Conservation (phyloP, 2,113 vertebrate species). For the Noctilio leporinus region DNA sequence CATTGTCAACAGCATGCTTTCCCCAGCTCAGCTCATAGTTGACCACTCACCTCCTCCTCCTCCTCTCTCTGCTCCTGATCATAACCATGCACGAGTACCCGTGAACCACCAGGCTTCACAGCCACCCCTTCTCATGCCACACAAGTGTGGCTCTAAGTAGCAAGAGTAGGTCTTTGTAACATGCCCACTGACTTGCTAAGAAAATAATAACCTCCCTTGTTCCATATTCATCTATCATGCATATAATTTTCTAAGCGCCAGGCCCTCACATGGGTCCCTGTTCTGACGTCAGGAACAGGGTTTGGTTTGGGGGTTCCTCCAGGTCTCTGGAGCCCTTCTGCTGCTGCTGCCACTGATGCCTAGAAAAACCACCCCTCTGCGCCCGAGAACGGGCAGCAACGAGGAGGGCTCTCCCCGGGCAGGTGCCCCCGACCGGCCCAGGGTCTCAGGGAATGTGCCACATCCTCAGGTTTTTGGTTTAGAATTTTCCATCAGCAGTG, state of each 20-base stretch:
- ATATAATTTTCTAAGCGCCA: neutral
- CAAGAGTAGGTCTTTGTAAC: neutral
- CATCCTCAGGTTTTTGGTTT: neutral
- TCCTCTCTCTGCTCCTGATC: neutral
- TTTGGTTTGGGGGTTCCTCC: neutral
- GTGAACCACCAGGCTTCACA: neutral
- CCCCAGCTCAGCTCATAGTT: neutral
- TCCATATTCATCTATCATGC: neutral
- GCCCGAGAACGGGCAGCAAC: neutral
- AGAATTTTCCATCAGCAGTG: neutral
- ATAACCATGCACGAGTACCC: neutral
- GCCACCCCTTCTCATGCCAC: neutral
- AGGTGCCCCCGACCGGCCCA: rapidly evolving
- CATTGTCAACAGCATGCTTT: neutral
- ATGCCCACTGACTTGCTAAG: neutral
- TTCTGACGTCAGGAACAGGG: neutral
- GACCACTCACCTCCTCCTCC: neutral
- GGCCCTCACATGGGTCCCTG: neutral
- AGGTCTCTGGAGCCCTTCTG: neutral
- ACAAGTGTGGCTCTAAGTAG: neutral
- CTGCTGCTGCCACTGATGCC: neutral
- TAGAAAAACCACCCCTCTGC: neutral
- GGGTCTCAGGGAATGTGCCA: neutral
- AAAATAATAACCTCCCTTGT: neutral
- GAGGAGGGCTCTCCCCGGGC: neutral